Base-by-base conservation (phyloP, 2,113 vertebrate species). In the Alces alces region DNA sequence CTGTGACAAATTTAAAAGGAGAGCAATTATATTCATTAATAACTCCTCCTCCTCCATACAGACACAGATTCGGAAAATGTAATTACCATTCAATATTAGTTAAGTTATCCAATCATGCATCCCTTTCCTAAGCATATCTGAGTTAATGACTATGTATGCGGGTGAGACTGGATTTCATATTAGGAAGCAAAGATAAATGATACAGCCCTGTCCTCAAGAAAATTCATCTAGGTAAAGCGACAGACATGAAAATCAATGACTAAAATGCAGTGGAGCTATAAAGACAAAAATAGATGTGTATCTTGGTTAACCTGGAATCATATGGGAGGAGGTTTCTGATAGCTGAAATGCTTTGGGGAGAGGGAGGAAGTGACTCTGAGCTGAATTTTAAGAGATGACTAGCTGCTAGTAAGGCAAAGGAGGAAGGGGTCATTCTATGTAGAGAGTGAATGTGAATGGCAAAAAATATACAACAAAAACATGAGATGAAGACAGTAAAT, bases 91-190 rank as follows among this genome's bases (percentile, higher is more conserved):
- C 33, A 78, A 7, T 52, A 21, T 52, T 80, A 64, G 15, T 60
- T 86, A 86, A 50, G 9, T 89, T 73, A 64, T 17, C 15, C 28
- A 90, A 28, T 58, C 66, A 43, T 47, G 10, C 36, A 57, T 78
- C 82, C 19, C 19, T 87, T 79, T 27, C 70, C 73, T 60, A 86
- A 93, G 4, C 0, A 25, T 33, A 2, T 47, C 30, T 89, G 21
- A 66, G 3, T 36, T 96, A 80, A 79, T 92, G 14, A 55, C 6
- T 55, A 60, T 27, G 70, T 80, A 12, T 60, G 88, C 86, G 10
- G 15, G 28, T 27, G 95, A 92, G 15, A 79, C n/a, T 39, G 33
- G 12, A 54, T 94, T 93, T 61, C 15, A 89, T 39, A 57, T 85
- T 30, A 70, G 5, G 16, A 88, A 58, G 36, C 60, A 88, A 96